Conservation (phyloP, 2,888 invertebrate species). For the Lampropteryx suffumata region DNA sequence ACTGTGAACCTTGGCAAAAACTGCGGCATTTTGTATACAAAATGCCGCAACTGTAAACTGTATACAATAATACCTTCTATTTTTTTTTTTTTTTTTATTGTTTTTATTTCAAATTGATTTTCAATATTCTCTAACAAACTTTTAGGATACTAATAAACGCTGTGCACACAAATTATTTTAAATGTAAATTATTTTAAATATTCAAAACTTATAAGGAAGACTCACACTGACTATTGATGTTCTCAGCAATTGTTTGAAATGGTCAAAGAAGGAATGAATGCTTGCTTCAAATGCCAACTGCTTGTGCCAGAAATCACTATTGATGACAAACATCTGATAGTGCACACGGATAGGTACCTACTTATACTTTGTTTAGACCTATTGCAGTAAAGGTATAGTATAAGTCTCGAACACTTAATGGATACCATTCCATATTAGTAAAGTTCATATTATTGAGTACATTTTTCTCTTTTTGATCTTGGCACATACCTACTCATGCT, state of each 20-base stretch:
- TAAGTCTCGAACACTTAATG: too few species aligned
- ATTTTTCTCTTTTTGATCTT: too few species aligned
- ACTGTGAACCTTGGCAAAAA: constrained; percentile 60
- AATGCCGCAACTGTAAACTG: too few species aligned
- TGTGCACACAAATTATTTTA: too few species aligned
- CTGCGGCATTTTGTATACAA: constrained; percentile 35
- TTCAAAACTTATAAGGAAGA: too few species aligned
- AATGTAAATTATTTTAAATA: too few species aligned
- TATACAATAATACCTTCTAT: constrained; percentile 15
- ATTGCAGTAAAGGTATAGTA: constrained; percentile 74
- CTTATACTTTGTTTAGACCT: constrained; percentile 73
- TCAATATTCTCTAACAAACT: too few species aligned
- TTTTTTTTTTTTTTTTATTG: constrained; percentile 2
- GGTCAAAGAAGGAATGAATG: constrained; percentile 69
- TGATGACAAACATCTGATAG: constrained; percentile 54
- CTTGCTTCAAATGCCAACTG: constrained; percentile 78
- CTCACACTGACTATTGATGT: not conserved
- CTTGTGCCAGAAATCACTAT: constrained; percentile 75
- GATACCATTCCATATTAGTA: too few species aligned
- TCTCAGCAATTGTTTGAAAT: constrained; percentile 77
- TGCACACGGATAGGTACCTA: constrained; percentile 39
- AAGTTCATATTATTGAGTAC: too few species aligned
- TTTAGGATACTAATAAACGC: too few species aligned
- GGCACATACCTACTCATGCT: too few species aligned
- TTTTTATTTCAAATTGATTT: too few species aligned